Percentiles rank a stretch among this genome's conserved stretches.
Evolutionary conservation across 2,797 vertebrate genomes (phyloP).

Genomic region (Phoxinus dragarum): DNA sequence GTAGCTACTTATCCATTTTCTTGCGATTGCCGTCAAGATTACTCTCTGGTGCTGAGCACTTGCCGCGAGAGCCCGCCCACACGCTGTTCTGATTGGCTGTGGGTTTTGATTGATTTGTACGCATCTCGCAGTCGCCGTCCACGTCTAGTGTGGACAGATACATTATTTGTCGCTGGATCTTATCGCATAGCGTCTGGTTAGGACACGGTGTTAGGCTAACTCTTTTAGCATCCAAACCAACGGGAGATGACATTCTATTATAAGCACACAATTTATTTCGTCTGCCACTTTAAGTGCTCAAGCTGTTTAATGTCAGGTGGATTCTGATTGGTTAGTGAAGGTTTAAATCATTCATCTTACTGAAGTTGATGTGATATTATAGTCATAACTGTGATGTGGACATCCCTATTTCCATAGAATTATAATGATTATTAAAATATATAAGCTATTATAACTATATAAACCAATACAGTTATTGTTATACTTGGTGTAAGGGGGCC

Average conservation of each 20-base stretch:
- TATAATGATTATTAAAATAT: neutral
- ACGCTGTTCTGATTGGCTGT: too few relatives aligned
- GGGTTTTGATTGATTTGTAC: too few relatives aligned
- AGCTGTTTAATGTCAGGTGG: neutral
- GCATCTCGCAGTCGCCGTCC: too few relatives aligned
- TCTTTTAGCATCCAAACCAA: neutral
- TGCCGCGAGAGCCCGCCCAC: too few relatives aligned
- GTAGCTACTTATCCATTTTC: too few relatives aligned
- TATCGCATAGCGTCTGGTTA: too few relatives aligned
- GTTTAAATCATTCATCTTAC: neutral
- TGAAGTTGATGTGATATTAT: neutral
- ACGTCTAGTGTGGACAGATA: too few relatives aligned
- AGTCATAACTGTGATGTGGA: neutral
- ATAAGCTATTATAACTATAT: neutral
- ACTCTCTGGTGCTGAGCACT: too few relatives aligned
- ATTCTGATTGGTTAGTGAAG: neutral
- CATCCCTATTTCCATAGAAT: neutral
- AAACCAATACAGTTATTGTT: neutral
- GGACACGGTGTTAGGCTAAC: neutral
- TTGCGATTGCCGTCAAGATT: too few relatives aligned
- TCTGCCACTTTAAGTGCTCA: neutral
- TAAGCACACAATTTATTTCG: neutral
- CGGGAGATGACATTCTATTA: neutral
- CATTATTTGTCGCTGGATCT: too few relatives aligned
- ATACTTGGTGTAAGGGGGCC: neutral